phyloP scores from a whole-genome alignment of 2,113 vertebrate genomes.

The Urocolius indicus region DNA sequence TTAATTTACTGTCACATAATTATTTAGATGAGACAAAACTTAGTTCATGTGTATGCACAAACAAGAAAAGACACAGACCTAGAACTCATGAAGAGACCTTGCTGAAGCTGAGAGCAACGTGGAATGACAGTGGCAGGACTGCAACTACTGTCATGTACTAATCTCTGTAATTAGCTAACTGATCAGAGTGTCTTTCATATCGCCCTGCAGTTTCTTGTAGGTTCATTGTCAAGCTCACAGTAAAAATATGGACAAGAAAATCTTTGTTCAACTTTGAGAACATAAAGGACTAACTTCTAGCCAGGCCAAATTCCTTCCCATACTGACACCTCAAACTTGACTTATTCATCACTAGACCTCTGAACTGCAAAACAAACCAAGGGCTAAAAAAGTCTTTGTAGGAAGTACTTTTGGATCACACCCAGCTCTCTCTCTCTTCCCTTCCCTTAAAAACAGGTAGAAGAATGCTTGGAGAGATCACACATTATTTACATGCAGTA shows the following conservation, averaged over 20 bases:
- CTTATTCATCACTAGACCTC: not conserved
- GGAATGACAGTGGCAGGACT: not conserved
- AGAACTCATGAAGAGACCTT: not conserved
- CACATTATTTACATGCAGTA: constrained; percentile 75
- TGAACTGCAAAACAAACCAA: constrained; percentile 50
- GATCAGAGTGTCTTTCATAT: not conserved
- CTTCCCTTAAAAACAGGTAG: constrained; percentile 35
- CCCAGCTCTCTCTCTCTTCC: not conserved
- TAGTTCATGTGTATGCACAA: not conserved
- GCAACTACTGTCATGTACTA: not conserved
- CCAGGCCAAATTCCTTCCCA: constrained; percentile 32
- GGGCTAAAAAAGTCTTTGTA: not conserved
- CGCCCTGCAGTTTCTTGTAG: not conserved
- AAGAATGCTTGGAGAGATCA: constrained; percentile 63
- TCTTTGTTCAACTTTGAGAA: constrained; percentile 7
- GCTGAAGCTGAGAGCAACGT: not conserved
- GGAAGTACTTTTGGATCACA: constrained; percentile 7
- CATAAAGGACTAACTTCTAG: constrained; percentile 22
- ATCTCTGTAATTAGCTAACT: not conserved
- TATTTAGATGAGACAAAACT: not conserved
- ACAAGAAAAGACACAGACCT: not conserved
- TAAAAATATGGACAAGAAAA: not conserved
- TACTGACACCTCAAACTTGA: constrained; percentile 37
- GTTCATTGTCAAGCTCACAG: not conserved
- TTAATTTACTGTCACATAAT: not conserved